These are phyloP conservation scores for Muntiacus muntjak DNA, from an alignment of 2,113 vertebrate genomes.

Conservation along the genomic window DNA sequence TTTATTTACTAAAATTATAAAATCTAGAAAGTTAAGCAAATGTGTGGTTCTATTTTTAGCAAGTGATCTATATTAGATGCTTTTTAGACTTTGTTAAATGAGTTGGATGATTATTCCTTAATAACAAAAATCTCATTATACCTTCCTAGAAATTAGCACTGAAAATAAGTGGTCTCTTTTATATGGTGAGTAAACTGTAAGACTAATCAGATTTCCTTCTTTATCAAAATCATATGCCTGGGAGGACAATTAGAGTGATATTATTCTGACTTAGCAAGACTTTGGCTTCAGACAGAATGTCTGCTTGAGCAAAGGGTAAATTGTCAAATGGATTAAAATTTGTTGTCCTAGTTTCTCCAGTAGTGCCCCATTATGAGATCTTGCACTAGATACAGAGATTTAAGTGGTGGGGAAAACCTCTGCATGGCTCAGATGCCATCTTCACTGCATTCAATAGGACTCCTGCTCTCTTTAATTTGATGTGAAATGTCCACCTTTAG, in stretches of 20 bases:
- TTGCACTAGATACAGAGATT: not conserved
- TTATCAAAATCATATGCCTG: not conserved
- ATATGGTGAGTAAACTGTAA: not conserved
- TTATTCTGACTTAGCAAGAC: not conserved
- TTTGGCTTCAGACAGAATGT: not conserved
- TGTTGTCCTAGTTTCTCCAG: not conserved
- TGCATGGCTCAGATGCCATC: not conserved
- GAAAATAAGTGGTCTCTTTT: not conserved
- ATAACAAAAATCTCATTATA: not conserved
- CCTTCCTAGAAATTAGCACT: not conserved
- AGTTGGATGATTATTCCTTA: not conserved
- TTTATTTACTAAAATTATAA: not conserved
- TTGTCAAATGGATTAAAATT: not conserved
- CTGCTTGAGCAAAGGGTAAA: not conserved
- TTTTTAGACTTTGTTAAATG: constrained; percentile 17
- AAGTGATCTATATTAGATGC: not conserved
- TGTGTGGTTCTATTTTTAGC: not conserved
- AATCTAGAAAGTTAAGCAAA: constrained; percentile 18
- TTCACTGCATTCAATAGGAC: fast-evolving
- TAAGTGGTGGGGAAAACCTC: not conserved
- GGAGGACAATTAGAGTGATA: not conserved
- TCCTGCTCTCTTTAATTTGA: fast-evolving
- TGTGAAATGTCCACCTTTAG: too few relatives aligned
- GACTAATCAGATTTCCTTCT: not conserved
- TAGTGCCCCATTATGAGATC: not conserved